A percentile compares a stretch with the other conserved stretches of the same genome.
These are phyloP conservation scores for Picathartes gymnocephalus DNA, from an alignment of 2,113 vertebrate genomes.

Conservation along the genomic window DNA sequence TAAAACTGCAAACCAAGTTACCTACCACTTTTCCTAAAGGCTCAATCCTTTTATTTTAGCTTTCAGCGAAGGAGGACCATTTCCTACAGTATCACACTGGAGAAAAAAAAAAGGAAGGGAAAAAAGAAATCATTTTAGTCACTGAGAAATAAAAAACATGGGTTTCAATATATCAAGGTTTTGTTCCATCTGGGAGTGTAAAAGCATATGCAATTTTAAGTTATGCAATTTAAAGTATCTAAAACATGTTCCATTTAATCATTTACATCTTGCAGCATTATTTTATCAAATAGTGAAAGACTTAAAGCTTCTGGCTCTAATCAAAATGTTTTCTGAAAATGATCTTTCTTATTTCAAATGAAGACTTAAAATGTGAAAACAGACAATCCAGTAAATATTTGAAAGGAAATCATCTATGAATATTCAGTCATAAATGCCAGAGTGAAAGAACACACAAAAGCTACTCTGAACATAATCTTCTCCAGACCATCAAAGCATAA, in stretches of 20 bases:
- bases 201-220: neutral
- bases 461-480: neutral
- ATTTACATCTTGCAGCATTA: neutral
- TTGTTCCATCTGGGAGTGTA: neutral
- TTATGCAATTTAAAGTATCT: neutral
- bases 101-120: rapidly evolving
- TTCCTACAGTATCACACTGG: neutral
- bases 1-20: neutral
- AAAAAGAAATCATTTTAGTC: neutral
- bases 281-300: conserved; percentile 29
- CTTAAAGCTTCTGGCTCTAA: conserved; percentile 6
- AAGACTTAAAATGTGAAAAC: conserved; percentile 8
- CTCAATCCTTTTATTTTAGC: neutral
- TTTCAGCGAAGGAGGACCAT: neutral
- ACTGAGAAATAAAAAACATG: neutral
- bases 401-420: neutral
- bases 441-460: neutral
- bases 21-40: neutral
- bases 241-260: neutral
- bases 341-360: neutral
- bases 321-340: conserved; percentile 23
- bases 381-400: conserved; percentile 3
- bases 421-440: neutral
- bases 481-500: neutral
- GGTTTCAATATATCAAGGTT: neutral